Base-by-base conservation (phyloP, 2,888 invertebrate genomes). In the Ennomos fuscantarius region DNA sequence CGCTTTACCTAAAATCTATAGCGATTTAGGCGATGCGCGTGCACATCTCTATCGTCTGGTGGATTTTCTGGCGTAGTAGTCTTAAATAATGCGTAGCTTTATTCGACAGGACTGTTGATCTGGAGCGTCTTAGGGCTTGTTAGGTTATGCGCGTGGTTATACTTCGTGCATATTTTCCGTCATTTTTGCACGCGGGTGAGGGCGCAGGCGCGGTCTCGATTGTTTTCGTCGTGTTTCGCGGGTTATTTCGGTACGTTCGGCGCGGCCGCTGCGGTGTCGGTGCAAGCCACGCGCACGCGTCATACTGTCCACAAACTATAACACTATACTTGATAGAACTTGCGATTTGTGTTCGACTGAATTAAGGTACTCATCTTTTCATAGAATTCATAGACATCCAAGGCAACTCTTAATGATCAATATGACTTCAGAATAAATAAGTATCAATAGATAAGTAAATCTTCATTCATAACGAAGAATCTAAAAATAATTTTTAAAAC, bases 141-240 rank as follows among this genome's bases (percentile, higher is more conserved):
- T 47, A 57, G 48, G 47, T 51, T 50, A 60, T 44, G 54, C 53
- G 50, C 51, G 60, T 51, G 68, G 67, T 62, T n/a, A 69, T 63
- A 68, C 66, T 66, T 52, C 66, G 63, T 76, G 83, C 83, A 86
- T 87, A 87, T 86, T 87, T 88, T 73, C 78, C 76, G 82, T 89
- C 79, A 89, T 89, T 89, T 89, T 89, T 86, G 88, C 81, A 76
- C 69, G 78, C 73, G 78, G 78, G 79, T 77, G 85, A 84, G 86
- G 81, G 82, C 82, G 81, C 86, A 80, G 76, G 83, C 83, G 80
- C 84, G 83, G 79, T 79, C 79, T 77, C 84, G 84, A 90, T 91
- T 90, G 91, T 92, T 92, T 92, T 92, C 89, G 88, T 92, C 86
- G 90, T 90, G 86, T 91, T 90, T 85, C 84, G 87, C 82, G 80